phyloP scores from a whole-genome alignment of 2,113 vertebrate species.

The Psilopogon haemacephalus region DNA sequence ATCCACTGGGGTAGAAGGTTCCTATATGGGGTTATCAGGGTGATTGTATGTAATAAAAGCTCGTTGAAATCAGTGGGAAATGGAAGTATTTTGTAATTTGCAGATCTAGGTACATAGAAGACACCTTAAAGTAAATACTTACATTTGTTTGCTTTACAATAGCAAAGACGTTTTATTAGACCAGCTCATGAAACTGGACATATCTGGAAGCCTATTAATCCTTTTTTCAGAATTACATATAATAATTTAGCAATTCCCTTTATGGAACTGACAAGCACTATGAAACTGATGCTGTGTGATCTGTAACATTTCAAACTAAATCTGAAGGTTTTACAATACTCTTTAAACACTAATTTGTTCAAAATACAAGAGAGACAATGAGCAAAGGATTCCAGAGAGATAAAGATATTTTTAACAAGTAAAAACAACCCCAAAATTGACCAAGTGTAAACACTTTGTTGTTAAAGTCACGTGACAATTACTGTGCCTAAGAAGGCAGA shows the following conservation, averaged over 20 bases:
- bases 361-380: not conserved
- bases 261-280: not conserved
- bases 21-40: not conserved
- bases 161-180: not conserved
- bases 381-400: not conserved
- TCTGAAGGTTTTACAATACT: not conserved
- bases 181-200: not conserved
- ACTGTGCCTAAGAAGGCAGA: not conserved
- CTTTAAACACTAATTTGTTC: not conserved
- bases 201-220: not conserved
- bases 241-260: not conserved
- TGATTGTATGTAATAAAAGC: not conserved
- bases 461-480: not conserved
- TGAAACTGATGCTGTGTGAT: not conserved
- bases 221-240: not conserved
- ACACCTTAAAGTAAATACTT: not conserved
- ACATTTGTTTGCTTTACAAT: not conserved
- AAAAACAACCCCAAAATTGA: not conserved
- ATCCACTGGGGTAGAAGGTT: not conserved
- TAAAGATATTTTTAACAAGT: not conserved
- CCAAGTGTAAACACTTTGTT: not conserved
- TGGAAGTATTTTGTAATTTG: not conserved
- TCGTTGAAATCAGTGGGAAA: not conserved
- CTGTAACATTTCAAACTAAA: not conserved
- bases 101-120: not conserved